Percentiles rank a stretch among this genome's conserved stretches.
These are phyloP conservation scores for Heliothis peltigera DNA, from an alignment of 2,888 invertebrate genomes.

Conservation along the genomic window DNA sequence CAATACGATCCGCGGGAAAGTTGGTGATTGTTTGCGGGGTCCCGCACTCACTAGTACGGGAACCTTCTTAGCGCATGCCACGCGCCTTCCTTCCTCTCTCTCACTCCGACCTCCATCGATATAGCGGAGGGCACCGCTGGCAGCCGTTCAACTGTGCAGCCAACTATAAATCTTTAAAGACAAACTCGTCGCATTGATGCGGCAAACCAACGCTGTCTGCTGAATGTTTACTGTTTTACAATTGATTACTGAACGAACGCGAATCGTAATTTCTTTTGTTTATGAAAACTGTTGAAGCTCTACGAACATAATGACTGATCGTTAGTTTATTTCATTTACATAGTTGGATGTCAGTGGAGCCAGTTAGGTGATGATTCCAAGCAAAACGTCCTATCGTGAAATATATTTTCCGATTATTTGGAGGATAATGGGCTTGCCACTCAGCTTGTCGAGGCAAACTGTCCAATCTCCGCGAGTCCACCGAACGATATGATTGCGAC, in stretches of 20 bases:
- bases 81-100: neutral
- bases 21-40: neutral
- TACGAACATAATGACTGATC: neutral
- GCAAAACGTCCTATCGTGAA: neutral
- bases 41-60: slow-evolving; percentile 2
- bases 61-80: neutral
- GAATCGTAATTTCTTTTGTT: neutral
- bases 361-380: slow-evolving; percentile 37
- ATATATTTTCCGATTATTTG: slow-evolving; percentile 2
- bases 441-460: neutral
- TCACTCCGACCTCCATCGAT: neutral
- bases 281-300: neutral
- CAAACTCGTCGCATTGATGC: slow-evolving; percentile 56
- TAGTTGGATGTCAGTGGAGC: slow-evolving; percentile 5
- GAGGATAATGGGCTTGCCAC: neutral
- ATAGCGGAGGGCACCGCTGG: slow-evolving; percentile 24
- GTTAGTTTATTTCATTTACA: too few species aligned
- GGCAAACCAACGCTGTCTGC: slow-evolving; percentile 23
- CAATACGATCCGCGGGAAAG: too few species aligned
- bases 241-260: slow-evolving; percentile 8
- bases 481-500: neutral
- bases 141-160: slow-evolving; percentile 58
- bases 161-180: slow-evolving; percentile 60
- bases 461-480: neutral
- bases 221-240: slow-evolving; percentile 27